These are phyloP conservation scores for Hippotragus niger DNA, from an alignment of 2,113 vertebrate species.

Conservation along the genomic window DNA sequence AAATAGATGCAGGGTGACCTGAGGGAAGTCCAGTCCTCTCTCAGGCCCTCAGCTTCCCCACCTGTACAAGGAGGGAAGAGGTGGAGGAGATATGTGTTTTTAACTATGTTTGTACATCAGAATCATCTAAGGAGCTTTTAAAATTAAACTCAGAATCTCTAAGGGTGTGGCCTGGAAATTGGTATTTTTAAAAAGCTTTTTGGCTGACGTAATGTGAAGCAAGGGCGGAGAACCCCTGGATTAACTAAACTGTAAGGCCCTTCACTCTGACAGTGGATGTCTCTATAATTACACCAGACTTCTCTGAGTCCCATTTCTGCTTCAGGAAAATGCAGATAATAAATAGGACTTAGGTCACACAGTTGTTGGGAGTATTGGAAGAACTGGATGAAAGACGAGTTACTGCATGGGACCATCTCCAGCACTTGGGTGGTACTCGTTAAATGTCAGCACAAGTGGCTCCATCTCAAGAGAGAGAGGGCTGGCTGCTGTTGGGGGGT, in stretches of 20 bases:
- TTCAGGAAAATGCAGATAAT: background rate
- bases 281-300: background rate
- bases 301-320: background rate
- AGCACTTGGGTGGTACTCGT: background rate
- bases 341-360: background rate
- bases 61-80: background rate
- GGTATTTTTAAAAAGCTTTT: background rate
- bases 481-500: rapidly evolving
- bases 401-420: background rate
- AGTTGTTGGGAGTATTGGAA: background rate
- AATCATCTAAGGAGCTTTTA: background rate
- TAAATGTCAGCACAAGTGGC: background rate
- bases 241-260: background rate
- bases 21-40: background rate
- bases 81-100: background rate
- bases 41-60: background rate
- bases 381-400: background rate
- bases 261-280: background rate
- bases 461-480: background rate
- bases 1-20: too few relatives aligned
- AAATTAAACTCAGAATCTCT: background rate
- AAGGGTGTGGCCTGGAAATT: background rate
- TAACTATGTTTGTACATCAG: background rate
- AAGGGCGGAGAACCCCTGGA: background rate
- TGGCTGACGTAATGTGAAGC: background rate